phyloP scores from a whole-genome alignment of 1,140 invertebrate species.

The Drosophila ambigua region DNA sequence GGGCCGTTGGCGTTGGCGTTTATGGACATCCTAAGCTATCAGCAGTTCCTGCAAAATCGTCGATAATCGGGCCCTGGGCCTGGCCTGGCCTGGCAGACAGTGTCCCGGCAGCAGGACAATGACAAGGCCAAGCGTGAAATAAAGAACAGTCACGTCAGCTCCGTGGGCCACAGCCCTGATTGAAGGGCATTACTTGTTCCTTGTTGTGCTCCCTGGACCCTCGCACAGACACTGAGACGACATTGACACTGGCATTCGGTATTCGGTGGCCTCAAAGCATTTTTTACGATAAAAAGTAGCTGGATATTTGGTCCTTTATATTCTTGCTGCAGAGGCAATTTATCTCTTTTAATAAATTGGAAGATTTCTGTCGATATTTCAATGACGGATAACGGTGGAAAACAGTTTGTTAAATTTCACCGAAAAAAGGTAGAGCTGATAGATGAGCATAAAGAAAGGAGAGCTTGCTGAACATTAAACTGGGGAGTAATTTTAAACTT shows the following conservation, averaged over 20 bases:
- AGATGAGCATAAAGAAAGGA: too few species aligned
- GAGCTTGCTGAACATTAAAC: too few species aligned
- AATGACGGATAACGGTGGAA: constrained; percentile 27
- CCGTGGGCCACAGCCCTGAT: constrained; percentile 37
- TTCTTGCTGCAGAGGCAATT: constrained; percentile 29
- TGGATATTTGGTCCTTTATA: constrained; percentile 22
- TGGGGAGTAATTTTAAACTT: too few species aligned
- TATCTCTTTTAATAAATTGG: constrained; percentile 50
- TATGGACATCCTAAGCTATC: constrained; percentile 45
- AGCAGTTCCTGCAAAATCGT: constrained; percentile 40
- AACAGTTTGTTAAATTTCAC: constrained; percentile 12
- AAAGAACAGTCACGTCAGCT: constrained; percentile 51
- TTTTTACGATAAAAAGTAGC: constrained; percentile 50
- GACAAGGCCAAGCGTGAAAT: constrained; percentile 50
- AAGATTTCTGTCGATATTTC: constrained; percentile 37
- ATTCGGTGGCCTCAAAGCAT: constrained; percentile 25
- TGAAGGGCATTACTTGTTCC: constrained; percentile 42
- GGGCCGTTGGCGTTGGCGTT: constrained; percentile 22
- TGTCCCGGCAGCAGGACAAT: constrained; percentile 38
- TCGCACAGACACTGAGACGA: constrained; percentile 14
- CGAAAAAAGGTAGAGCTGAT: too few species aligned
- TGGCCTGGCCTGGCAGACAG: constrained; percentile 17
- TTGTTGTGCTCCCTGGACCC: too few species aligned
- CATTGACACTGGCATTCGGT: constrained; percentile 35
- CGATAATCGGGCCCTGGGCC: constrained; percentile 30